Base-by-base conservation (phyloP, 2,113 vertebrate genomes). In the Chaenogobius annularis region DNA sequence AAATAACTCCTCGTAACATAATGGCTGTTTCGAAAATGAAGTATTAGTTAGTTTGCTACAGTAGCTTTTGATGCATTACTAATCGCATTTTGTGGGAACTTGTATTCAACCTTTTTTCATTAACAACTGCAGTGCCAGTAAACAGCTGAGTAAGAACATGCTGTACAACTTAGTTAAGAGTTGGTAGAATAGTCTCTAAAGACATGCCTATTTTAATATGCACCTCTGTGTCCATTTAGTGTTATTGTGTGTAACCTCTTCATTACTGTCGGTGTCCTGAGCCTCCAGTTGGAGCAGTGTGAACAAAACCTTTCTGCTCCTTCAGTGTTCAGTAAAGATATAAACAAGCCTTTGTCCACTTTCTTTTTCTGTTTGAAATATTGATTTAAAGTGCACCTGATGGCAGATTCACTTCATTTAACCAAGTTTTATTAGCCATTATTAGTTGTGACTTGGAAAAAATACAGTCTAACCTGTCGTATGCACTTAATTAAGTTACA, bases 251-350 rank as follows among this genome's bases (percentile, higher is more conserved):
- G 75, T 84, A 66, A 74, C 72, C 79, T 81, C 69, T 71, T 81
- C 78, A 66, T 80, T 70, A 75, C 56, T 79, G 73, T 46, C 68
- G 46, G 80, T 73, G 81, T 77, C 70, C 74, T 77, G 52, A 64
- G 71, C 76, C 81, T 68, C 74, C 72, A 50, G 1, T 55, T 19
- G 67, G 67, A 35, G 47, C 73, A 50, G 54, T 72, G 75, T 80
- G 82, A 85, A 75, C 77, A 83, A 83, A 79, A 68, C 63, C 77
- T 64, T 63, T 71, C 73, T 67, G 79, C 83, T 75, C 72, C 77
- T 74, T 85, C 72, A 82, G 37, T 82, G 81, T 72, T 73, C 72
- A 85, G 81, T 82, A 83, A 87, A 88, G 66, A 72, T 62, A 61
- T 85, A 63, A 73, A 63, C 6, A 12, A 70, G 68, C 80, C 62